These are phyloP conservation scores for Drosophila nigritarsus DNA, from an alignment of 2,888 invertebrate genomes.

Conservation along the genomic window DNA sequence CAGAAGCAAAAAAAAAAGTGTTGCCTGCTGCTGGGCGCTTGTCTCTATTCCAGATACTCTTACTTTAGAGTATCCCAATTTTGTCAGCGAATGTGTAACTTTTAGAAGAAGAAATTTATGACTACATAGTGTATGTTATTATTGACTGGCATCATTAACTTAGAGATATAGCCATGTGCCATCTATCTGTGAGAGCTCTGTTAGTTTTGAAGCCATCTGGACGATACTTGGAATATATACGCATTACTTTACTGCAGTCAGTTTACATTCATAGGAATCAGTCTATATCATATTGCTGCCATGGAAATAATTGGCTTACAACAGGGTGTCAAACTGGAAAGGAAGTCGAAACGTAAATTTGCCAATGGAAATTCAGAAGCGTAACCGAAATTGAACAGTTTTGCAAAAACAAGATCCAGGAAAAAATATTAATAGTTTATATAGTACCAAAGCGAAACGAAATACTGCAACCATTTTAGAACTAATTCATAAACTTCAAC, in stretches of 20 bases:
- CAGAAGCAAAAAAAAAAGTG: slow-evolving; percentile 35
- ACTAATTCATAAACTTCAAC: background rate
- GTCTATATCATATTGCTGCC: background rate
- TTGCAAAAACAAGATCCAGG: rapidly evolving
- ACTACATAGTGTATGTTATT: background rate
- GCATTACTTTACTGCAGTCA: background rate
- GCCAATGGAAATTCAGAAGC: background rate
- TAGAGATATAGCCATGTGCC: background rate
- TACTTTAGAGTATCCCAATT: background rate
- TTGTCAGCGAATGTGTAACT: background rate
- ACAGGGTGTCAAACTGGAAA: background rate
- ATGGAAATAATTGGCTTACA: background rate
- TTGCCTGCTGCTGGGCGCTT: slow-evolving; percentile 48
- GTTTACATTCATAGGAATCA: background rate
- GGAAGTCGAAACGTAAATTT: background rate
- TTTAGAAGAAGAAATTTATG: background rate
- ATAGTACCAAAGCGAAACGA: background rate
- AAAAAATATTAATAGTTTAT: rapidly evolving
- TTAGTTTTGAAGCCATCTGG: background rate
- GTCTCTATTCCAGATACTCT: background rate
- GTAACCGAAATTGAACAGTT: background rate
- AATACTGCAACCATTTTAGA: background rate
- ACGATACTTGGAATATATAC: background rate
- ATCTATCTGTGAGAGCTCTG: background rate
- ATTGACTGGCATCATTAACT: background rate